Evolutionary conservation across 2,113 vertebrate genomes (phyloP), one percentile per base, ranked within the genome.

Genomic region (Seriola dumerili): DNA sequence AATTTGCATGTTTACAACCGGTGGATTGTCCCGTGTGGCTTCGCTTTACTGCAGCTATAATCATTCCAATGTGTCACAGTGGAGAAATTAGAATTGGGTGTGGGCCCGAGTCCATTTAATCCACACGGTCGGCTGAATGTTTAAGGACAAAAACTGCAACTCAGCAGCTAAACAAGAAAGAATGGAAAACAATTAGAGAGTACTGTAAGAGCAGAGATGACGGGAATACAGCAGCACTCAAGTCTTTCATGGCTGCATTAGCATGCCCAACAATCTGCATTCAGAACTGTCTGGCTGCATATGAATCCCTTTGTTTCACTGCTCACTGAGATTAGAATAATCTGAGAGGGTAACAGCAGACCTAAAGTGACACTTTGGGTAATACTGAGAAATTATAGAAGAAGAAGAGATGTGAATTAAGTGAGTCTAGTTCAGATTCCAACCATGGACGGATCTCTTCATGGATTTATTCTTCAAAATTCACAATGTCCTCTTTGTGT

Each of bases 51-150:
- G 38, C 89, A 80, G 88, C 12, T 72, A 85, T 91, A 91, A 94
- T 94, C 68, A 91, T 70, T 93, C 76, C 87, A 92, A 29, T 77
- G 91, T 90, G 90, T 84, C 78, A 83, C 70, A 61, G 71, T 58
- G 81, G 73, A 90, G 87, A 89, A 86, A 90, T 82, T 78, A 88
- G 46, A 79, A 80, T 57, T 76, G 88, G 87, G 69, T 44, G 63
- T 42, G 44, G 81, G 80, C 85, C 83, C 75, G 82, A 83, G 1
- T 73, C 55, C 68, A 74, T 81, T 89, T 75, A 75, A 62, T 79
- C 52, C 67, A 78, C 59, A 67, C 36, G 29, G 25, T 67, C 25
- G 40, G 81, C 46, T 73, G 67, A 82, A 78, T 58, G 83, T 86
- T 87, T 78, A 74, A 86, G 63, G 71, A 87, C 64, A 85, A 67